Evolutionary conservation across 2,888 invertebrate species (phyloP).

Genomic region (Lysandra bellargus): DNA sequence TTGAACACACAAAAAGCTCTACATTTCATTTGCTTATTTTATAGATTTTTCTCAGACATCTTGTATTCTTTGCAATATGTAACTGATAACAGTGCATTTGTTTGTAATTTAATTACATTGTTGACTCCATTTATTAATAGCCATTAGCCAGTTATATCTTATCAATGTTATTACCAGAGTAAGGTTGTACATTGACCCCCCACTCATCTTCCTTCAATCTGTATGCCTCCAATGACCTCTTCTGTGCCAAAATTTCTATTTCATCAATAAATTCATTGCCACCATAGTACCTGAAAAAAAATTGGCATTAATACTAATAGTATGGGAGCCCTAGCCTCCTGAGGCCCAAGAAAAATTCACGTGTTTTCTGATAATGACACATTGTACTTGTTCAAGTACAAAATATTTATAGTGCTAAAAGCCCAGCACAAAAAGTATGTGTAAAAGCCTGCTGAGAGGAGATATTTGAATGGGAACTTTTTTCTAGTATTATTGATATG

Average conservation of each 20-base stretch:
- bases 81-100: background rate
- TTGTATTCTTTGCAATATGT: background rate
- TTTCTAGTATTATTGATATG: no score
- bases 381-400: no score
- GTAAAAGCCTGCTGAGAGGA: no score
- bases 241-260: slow-evolving; percentile 93
- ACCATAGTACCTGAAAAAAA: slow-evolving; percentile 93
- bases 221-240: slow-evolving; percentile 91
- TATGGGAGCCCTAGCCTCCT: no score
- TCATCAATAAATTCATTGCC: slow-evolving; percentile 98
- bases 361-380: no score
- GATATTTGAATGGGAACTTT: no score
- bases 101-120: background rate
- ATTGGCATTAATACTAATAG: background rate
- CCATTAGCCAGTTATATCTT: background rate
- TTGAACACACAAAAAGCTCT: background rate
- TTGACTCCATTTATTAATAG: slow-evolving; percentile 1
- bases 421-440: no score
- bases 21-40: background rate
- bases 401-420: no score
- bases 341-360: no score
- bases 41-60: background rate
- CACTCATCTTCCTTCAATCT: slow-evolving; percentile 90
- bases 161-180: slow-evolving; percentile 83
- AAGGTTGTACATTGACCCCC: slow-evolving; percentile 99